A percentile compares a stretch with the other conserved stretches of the same genome.
Evolutionary conservation across 2,113 vertebrate genomes (phyloP).

Genomic region (Cairina moschata): DNA sequence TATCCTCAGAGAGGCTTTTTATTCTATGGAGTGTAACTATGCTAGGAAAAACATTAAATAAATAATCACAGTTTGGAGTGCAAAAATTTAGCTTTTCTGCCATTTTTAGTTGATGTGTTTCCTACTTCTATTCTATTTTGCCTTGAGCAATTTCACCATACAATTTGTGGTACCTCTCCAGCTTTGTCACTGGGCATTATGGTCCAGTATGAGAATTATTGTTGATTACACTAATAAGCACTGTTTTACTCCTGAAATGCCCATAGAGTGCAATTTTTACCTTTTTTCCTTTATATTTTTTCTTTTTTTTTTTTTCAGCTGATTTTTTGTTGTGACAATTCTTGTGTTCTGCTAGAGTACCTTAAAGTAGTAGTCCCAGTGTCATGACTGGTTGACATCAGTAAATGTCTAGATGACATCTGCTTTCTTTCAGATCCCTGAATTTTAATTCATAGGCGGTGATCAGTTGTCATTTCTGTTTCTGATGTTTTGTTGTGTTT

Average conservation of each 20-base stretch:
- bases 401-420: background rate
- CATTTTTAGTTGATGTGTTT: background rate
- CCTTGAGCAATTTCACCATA: too few species aligned
- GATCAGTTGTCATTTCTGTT: background rate
- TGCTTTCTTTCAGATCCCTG: background rate
- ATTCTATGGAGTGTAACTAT: background rate
- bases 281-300: background rate
- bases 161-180: background rate
- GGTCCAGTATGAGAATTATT: background rate
- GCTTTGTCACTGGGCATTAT: background rate
- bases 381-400: background rate
- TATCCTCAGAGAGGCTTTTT: background rate
- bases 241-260: background rate
- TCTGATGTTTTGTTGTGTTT: background rate
- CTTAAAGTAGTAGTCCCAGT: background rate
- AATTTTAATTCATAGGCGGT: background rate
- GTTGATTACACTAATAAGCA: background rate
- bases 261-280: background rate
- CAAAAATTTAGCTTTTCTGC: background rate
- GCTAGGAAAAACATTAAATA: too few species aligned
- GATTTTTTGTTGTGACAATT: background rate
- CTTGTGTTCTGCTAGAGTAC: background rate
- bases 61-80: background rate
- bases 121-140: background rate
- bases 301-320: background rate